Base-by-base conservation (phyloP, 2,888 invertebrate species). In the Lathronympha strigana region DNA sequence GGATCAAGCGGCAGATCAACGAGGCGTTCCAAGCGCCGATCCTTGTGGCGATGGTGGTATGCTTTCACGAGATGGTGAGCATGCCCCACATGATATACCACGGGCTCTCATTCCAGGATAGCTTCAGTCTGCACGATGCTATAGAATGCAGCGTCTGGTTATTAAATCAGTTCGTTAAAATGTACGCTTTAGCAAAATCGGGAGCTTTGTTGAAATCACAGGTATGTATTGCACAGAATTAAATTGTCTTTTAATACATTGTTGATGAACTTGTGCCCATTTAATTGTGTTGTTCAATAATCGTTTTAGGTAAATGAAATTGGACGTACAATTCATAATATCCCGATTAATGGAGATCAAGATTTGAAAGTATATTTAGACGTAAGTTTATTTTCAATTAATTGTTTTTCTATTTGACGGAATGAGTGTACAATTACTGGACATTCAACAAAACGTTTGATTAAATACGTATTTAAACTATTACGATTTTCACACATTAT, bases 61-160 rank as follows among this genome's bases (percentile, higher is more conserved):
- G 47, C 23, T 70, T 70, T 57, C 64, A 64, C 28, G 31, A 53
- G 9, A 45, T 68, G 17, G 63, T 69, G n/a, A 60, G 61, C 33
- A 40, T 50, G 25, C 61, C 55, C 2, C 66, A 69, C 25, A 54
- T 50, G 15, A 58, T 68, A 4, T 69, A 67, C 40, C 69, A 70
- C 21, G 67, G 63, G 0, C 40, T 66, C 3, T 23, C 67, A 6
- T 50, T 67, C 50, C 61, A 61, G 15, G n/a, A 25, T 6, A 31
- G 21, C 19, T 51, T 61, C 40, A n/a, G 31, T 0, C 28, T 6
- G 5, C 61, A 51, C 5, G 19, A 50, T 28, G 15, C 17, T 4
- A 6, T 61, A 3, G 61, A 28, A 4, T 21, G 23, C 11, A n/a
- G 9, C 28, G 9, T 4, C 9, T 51, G 40, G 40, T 4, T 51